Base-by-base conservation (phyloP, 2,797 vertebrate species). In the Crocidura indochinensis region DNA sequence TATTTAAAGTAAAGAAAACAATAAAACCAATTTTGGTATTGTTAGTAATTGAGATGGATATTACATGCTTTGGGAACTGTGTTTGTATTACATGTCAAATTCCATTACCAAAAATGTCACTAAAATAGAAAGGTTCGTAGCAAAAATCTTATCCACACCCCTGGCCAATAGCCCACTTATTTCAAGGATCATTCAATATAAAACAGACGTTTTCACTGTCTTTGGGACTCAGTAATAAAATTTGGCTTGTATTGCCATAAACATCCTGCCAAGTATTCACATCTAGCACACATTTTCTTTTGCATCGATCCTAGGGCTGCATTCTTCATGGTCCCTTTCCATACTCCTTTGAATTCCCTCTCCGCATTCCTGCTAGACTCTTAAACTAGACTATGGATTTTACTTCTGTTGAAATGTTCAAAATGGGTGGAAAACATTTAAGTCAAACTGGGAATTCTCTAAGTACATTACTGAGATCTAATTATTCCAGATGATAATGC, bases 81-180 rank as follows among this genome's bases (percentile, higher is more conserved):
- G 89, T 93, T 95, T 91, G 29, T 72, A 91, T 88, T 92, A 64
- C 71, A 87, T 82, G 95, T 95, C 95, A 95, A 94, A 87, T 83
- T 67, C 56, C 22, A 91, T 95, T 93, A 92, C n/a, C 82, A 94
- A 93, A 92, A 84, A 90, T 92, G 94, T 84, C 91, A 68, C 92
- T 88, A 88, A 64, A 79, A 69, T 65, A 24, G 77, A 96, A 88
- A 90, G 27, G 27, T 85, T 93, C 53, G 56, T 64, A 92, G 72
- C 76, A 75, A 62, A 96, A 90, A 84, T 46, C n/a, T 82, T 67
- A 88, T 93, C 93, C 85, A 95, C 86, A 93, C 92, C 92, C 91
- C 64, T 96, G 91, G 93, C 79, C 65, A 14, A 51, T 53, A 64
- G 85, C 90, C 93, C 74, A 84, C 53, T 90, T 88, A 83, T 91